phyloP scores from a whole-genome alignment of 1,140 invertebrate species.

The Lethrus apterus region DNA sequence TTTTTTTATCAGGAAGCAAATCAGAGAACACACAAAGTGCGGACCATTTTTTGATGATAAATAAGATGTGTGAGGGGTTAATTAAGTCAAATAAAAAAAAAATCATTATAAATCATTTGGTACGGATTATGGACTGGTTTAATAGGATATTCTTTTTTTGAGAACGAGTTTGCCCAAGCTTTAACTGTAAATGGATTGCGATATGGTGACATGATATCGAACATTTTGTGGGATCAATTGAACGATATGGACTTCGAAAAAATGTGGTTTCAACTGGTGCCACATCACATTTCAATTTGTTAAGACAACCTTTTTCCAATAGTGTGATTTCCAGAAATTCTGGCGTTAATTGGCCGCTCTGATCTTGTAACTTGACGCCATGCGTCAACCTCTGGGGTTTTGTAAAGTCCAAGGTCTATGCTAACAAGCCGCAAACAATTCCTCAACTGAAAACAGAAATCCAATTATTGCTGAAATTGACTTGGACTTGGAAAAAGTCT shows the following conservation, averaged over 20 bases:
- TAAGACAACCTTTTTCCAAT: background rate
- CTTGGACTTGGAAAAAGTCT: background rate
- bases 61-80: too few species aligned
- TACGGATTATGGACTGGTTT: background rate
- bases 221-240: too few species aligned
- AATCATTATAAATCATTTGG: too few species aligned
- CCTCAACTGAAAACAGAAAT: conserved; percentile 1
- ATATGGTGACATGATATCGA: background rate
- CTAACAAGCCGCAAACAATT: conserved; percentile 1
- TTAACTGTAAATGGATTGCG: background rate
- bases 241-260: too few species aligned
- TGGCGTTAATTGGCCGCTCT: background rate
- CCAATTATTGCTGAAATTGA: conserved; percentile 4
- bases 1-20: too few species aligned
- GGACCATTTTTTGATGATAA: too few species aligned
- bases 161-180: background rate
- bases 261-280: background rate
- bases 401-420: conserved; percentile 4
- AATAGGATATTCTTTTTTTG: background rate
- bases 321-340: background rate
- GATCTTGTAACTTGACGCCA: background rate
- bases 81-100: too few species aligned
- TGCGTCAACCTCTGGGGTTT: background rate
- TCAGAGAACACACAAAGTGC: too few species aligned
- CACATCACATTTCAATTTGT: background rate